These are phyloP conservation scores for Malthinus flaveolus DNA, from an alignment of 2,888 invertebrate species.

Conservation along the genomic window DNA sequence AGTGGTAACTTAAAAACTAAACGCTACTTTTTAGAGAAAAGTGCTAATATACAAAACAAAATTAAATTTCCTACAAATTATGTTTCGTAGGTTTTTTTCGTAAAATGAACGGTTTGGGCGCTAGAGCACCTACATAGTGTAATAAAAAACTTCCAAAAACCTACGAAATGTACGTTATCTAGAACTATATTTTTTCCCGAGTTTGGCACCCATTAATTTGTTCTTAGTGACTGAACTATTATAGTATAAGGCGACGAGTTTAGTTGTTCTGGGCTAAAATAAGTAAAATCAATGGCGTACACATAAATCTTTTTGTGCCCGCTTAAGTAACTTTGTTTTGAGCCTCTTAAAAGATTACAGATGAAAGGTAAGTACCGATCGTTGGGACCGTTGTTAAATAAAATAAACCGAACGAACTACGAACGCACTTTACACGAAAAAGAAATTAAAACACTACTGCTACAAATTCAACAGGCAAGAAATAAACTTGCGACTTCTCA, in stretches of 20 bases:
- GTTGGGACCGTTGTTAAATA: slow-evolving; percentile 48
- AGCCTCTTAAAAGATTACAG: slow-evolving; percentile 48
- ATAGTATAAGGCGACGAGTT: neutral
- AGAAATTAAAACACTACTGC: slow-evolving; percentile 45
- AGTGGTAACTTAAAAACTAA: no score
- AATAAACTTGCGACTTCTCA: slow-evolving; percentile 43
- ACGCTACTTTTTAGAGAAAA: no score
- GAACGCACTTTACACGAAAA: slow-evolving; percentile 47
- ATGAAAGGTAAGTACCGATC: slow-evolving; percentile 53
- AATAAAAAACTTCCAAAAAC: no score
- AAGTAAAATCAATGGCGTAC: neutral
- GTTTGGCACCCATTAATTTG: no score
- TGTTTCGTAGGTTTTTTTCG: no score
- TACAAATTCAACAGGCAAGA: slow-evolving; percentile 45
- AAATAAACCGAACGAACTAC: slow-evolving; percentile 46
- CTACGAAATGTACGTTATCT: no score
- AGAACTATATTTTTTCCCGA: no score
- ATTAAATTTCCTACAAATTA: no score
- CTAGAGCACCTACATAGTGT: no score
- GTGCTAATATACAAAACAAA: no score
- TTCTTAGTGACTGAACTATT: neutral
- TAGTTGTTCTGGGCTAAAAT: no score
- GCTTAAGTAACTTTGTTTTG: slow-evolving; percentile 12
- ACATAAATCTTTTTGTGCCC: neutral
- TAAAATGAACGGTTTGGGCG: no score